These are phyloP conservation scores for Coleophora deauratella DNA, from an alignment of 2,888 invertebrate species.

Conservation along the genomic window DNA sequence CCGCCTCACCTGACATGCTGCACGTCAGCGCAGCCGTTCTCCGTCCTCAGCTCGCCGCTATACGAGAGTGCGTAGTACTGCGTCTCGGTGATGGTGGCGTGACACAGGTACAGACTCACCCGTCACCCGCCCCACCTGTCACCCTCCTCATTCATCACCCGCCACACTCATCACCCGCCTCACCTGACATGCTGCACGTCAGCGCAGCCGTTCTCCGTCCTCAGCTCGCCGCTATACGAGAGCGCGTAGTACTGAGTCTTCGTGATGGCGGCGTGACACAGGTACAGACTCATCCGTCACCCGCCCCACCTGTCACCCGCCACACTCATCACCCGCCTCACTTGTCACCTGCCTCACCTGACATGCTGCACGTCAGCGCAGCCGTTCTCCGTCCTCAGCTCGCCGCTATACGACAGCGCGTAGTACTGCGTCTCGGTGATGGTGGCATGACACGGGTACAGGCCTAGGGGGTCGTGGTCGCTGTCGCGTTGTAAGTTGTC, in stretches of 20 bases:
- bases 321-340: too few species aligned
- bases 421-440: slow-evolving; percentile 81
- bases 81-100: slow-evolving; percentile 75
- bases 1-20: neutral
- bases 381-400: slow-evolving; percentile 83
- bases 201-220: slow-evolving; percentile 87
- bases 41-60: slow-evolving; percentile 82
- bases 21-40: slow-evolving; percentile 83
- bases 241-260: slow-evolving; percentile 83
- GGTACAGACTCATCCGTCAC: slow-evolving; percentile 73
- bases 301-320: too few species aligned
- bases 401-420: slow-evolving; percentile 79
- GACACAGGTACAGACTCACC: slow-evolving; percentile 85
- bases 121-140: slow-evolving; percentile 56
- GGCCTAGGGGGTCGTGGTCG: slow-evolving; percentile 79
- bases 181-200: slow-evolving; percentile 39
- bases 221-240: slow-evolving; percentile 79
- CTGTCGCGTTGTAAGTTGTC: slow-evolving; percentile 85
- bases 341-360: neutral
- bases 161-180: neutral
- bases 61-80: slow-evolving; percentile 85
- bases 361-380: slow-evolving; percentile 76
- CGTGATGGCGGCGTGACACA: slow-evolving; percentile 78
- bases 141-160: slow-evolving; percentile 20
- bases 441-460: slow-evolving; percentile 82